A percentile compares a stretch with the other conserved stretches of the same genome.
phyloP scores from a whole-genome alignment of 2,888 invertebrate genomes.

The Diplolepis rosae region DNA sequence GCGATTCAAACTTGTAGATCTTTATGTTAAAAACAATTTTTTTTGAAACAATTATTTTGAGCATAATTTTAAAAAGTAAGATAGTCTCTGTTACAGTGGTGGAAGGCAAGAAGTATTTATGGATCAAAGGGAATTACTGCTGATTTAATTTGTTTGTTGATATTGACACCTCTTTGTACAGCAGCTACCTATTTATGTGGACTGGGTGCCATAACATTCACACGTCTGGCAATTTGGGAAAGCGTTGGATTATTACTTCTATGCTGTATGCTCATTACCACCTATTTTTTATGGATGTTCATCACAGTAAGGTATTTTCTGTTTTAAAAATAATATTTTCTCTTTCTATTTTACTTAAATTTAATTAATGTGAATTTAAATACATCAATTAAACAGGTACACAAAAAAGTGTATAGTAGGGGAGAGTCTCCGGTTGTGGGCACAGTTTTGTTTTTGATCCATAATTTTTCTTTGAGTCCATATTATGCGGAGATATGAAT shows the following conservation, averaged over 20 bases:
- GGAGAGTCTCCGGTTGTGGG: no score
- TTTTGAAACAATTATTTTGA: background rate
- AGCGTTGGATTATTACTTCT: slow-evolving; percentile 67
- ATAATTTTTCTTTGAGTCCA: no score
- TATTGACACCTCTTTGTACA: slow-evolving; percentile 75
- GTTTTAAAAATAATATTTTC: background rate
- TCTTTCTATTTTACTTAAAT: no score
- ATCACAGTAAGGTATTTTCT: slow-evolving; percentile 65
- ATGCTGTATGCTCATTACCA: slow-evolving; percentile 64
- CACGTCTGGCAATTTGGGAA: slow-evolving; percentile 67
- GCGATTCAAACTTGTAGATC: no score
- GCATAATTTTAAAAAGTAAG: background rate
- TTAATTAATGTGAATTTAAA: no score
- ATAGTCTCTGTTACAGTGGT: slow-evolving; percentile 69
- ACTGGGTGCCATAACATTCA: slow-evolving; percentile 71
- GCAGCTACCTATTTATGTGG: slow-evolving; percentile 74
- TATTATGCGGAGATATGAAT: no score
- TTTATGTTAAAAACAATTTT: no score
- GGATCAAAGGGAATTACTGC: slow-evolving; percentile 74
- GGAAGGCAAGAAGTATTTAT: slow-evolving; percentile 67
- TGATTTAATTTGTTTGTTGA: slow-evolving; percentile 73
- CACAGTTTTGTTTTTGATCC: no score
- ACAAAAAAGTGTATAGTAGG: no score
- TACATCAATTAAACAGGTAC: no score
- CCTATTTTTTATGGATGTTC: slow-evolving; percentile 67